Conservation (phyloP, 1,140 invertebrate genomes). For the Drosophila bocqueti region DNA sequence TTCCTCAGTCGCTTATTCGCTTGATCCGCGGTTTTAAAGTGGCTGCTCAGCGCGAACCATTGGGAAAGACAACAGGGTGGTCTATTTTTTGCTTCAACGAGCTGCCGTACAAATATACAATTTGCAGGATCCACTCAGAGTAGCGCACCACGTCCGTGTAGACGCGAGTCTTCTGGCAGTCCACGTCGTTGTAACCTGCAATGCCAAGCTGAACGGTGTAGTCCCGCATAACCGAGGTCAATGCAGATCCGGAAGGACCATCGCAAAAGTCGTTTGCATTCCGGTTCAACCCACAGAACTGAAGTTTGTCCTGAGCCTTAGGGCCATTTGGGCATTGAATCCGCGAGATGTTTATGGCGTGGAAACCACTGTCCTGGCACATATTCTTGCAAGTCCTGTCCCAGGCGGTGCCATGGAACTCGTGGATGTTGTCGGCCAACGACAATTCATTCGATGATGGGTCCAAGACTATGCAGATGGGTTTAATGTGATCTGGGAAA, state of each 20-base stretch:
- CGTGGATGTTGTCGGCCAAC: rapidly evolving
- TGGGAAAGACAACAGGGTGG: neutral
- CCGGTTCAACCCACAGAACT: neutral
- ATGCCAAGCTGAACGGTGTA: neutral
- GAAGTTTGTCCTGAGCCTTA: neutral
- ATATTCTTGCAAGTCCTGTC: rapidly evolving
- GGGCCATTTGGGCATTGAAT: neutral
- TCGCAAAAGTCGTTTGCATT: neutral
- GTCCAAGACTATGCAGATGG: neutral
- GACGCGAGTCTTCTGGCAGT: neutral
- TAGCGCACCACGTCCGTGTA: conserved; percentile 1
- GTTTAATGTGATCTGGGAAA: neutral
- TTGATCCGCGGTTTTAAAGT: too few relatives aligned
- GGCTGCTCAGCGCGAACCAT: neutral
- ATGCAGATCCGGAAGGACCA: conserved; percentile 1
- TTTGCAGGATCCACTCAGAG: conserved; percentile 1
- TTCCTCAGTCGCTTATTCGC: too few relatives aligned
- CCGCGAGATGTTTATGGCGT: neutral
- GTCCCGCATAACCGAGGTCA: neutral
- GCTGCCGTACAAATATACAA: neutral
- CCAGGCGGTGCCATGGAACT: conserved; percentile 1
- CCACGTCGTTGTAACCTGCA: neutral
- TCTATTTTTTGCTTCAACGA: too few relatives aligned
- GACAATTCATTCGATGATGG: rapidly evolving
- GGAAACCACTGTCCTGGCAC: neutral